These are phyloP conservation scores for Sebastes dallii DNA, from an alignment of 2,797 vertebrate genomes.

Conservation along the genomic window DNA sequence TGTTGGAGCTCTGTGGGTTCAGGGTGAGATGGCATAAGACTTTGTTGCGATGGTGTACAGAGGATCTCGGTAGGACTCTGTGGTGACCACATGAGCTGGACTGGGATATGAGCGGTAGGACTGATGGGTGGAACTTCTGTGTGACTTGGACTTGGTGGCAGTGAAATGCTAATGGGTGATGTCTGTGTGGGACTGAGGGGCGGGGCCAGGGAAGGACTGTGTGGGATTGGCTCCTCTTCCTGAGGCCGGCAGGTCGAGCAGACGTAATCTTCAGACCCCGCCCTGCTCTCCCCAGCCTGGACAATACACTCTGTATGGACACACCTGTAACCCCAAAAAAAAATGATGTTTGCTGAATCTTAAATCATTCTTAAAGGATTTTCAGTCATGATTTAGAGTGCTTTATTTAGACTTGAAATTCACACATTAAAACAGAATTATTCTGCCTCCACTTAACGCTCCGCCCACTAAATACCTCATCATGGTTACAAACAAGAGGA, in stretches of 20 bases:
- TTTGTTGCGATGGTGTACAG: background rate
- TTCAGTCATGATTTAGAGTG: no score
- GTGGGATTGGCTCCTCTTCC: conserved; percentile 18
- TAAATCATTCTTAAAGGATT: no score
- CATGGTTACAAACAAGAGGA: no score
- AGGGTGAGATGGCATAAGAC: background rate
- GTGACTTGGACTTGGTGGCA: background rate
- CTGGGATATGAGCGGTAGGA: background rate
- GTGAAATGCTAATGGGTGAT: conserved; percentile 5
- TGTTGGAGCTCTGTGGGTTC: no score
- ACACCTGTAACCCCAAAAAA: conserved; percentile 52
- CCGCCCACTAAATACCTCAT: no score
- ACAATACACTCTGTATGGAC: conserved; percentile 66
- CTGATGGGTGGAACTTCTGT: conserved; percentile 10
- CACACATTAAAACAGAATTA: no score
- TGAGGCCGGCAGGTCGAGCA: conserved; percentile 66
- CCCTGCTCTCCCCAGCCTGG: conserved; percentile 46
- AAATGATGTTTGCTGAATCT: no score
- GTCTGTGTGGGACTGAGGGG: background rate
- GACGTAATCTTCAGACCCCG: conserved; percentile 52
- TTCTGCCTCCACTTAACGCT: no score
- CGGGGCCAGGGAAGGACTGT: background rate
- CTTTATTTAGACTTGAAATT: no score
- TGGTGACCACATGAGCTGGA: background rate
- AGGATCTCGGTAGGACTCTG: conserved; percentile 9